phyloP scores from a whole-genome alignment of 92 coral and sea anemone genomes.

The Porites lobata region DNA sequence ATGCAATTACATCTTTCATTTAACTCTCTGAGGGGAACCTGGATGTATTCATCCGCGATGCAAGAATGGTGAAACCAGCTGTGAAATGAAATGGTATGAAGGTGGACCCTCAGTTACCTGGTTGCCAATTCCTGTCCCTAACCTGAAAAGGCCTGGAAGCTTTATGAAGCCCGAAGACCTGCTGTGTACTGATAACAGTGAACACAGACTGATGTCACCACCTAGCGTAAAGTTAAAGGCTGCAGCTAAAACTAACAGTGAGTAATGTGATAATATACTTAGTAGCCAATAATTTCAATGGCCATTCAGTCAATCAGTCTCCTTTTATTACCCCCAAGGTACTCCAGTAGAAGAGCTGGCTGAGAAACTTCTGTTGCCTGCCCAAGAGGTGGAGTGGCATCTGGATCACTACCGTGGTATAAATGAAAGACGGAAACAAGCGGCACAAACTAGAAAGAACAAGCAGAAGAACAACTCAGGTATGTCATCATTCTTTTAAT shows the following conservation, averaged over 20 bases:
- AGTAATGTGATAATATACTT: conserved; percentile 22
- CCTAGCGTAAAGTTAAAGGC: conserved; percentile 26
- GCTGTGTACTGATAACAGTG: conserved; percentile 12
- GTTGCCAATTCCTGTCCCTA: conserved; percentile 41
- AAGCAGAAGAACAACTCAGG: conserved; percentile 21
- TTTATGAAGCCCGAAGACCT: conserved; percentile 33
- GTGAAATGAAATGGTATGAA: conserved; percentile 36
- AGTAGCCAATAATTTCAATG: conserved; percentile 20
- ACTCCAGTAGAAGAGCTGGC: conserved; percentile 41
- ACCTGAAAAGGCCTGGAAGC: conserved; percentile 17
- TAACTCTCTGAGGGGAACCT: conserved; percentile 43
- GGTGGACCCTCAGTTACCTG: conserved; percentile 54
- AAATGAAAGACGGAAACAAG: conserved; percentile 3
- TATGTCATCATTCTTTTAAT: conserved; percentile 1
- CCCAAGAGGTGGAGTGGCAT: conserved; percentile 33
- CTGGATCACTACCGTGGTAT: conserved; percentile 11
- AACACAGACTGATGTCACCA: conserved; percentile 30
- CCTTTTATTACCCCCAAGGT: conserved; percentile 22
- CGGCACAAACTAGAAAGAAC: not conserved
- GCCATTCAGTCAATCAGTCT: conserved; percentile 24
- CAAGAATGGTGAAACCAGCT: conserved; percentile 52
- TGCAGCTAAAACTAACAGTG: conserved; percentile 45
- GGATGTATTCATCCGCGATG: conserved; percentile 61
- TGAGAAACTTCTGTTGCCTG: conserved; percentile 29
- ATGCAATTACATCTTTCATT: conserved; percentile 55